Evolutionary conservation across 23 tunicate species (phyloP).

Genomic region (Oikopleura vanhoeffeni): DNA sequence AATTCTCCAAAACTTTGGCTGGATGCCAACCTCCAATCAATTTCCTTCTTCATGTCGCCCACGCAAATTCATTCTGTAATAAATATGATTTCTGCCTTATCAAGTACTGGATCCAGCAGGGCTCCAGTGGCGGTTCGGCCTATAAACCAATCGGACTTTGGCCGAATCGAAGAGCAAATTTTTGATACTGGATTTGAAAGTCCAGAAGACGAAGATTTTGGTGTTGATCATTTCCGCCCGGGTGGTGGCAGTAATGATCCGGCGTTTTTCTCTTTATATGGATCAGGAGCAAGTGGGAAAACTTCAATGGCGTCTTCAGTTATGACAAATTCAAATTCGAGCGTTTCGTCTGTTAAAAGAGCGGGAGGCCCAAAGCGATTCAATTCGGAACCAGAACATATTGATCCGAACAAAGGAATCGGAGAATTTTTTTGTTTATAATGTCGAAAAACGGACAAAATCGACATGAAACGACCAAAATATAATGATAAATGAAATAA

Average conservation of each 20-base stretch:
- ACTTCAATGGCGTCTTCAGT: not conserved
- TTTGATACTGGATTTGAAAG: not conserved
- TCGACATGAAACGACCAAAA: too few relatives aligned
- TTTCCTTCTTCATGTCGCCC: not conserved
- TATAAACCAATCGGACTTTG: not conserved
- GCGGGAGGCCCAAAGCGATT: not conserved
- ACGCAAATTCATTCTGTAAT: not conserved
- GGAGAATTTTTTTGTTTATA: too few relatives aligned
- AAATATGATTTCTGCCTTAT: not conserved
- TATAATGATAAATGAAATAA: too few relatives aligned
- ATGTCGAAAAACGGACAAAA: too few relatives aligned
- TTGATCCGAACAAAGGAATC: too few relatives aligned
- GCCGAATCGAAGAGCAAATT: constrained; percentile 12
- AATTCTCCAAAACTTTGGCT: constrained; percentile 3
- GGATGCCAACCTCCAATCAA: not conserved
- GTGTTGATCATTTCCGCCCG: not conserved
- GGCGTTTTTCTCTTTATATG: not conserved
- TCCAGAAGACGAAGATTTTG: not conserved
- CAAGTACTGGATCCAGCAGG: not conserved
- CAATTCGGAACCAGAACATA: too few relatives aligned
- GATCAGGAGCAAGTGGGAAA: not conserved
- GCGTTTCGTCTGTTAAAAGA: not conserved
- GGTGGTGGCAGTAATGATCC: not conserved
- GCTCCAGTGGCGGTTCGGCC: not conserved
- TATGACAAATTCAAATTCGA: not conserved